Evolutionary conservation across 2,113 vertebrate species (phyloP).

Genomic region (cattle (Bos taurus)): ARS-UCD2.0 NC_037347.1:49751001-49751500

Average conservation of each 20-base stretch:
- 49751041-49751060: neutral
- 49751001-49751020: neutral
- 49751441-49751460: neutral
- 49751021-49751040: neutral
- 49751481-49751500: neutral
- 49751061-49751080: neutral
- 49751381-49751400: neutral
- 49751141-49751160: neutral
- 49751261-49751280: fast-evolving
- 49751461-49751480: neutral
- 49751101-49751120: neutral
- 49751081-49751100: neutral
- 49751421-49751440: neutral
- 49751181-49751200: neutral
- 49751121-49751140: neutral
- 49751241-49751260: neutral
- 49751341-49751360: neutral
- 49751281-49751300: neutral
- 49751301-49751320: neutral
- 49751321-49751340: neutral
- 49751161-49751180: neutral
- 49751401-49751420: neutral
- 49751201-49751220: neutral
- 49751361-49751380: neutral
- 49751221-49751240: neutral